Evolutionary conservation across 2,797 vertebrate species (phyloP).

Genomic region (Nannoperca obscura): DNA sequence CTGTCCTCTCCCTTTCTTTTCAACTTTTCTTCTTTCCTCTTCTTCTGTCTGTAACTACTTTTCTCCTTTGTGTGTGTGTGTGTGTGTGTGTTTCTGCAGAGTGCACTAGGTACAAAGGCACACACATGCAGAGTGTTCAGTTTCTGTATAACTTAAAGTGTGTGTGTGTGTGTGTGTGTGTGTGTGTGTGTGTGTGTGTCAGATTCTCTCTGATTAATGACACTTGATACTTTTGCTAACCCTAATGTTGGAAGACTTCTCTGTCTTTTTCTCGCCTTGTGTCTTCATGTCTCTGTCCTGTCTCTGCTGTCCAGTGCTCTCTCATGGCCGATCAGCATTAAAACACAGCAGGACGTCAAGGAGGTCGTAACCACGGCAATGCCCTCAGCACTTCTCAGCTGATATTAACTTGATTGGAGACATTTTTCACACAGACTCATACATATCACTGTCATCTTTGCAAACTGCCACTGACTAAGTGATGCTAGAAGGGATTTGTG

Average conservation of each 20-base stretch:
- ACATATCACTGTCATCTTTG: slow-evolving; percentile 18
- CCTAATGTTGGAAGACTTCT: slow-evolving; percentile 8
- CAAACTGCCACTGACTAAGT: slow-evolving; percentile 25
- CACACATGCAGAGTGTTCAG: background rate
- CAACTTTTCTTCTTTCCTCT: background rate
- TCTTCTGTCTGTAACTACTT: background rate
- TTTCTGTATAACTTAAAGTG: background rate
- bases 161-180: background rate
- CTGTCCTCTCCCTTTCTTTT: background rate
- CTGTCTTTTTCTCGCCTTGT: background rate
- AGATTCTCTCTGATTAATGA: too few relatives aligned
- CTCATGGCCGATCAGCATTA: slow-evolving; percentile 17
- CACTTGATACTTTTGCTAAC: slow-evolving; percentile 4
- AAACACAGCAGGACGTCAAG: slow-evolving; percentile 24
- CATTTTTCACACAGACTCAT: slow-evolving; percentile 38
- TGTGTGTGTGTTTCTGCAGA: background rate
- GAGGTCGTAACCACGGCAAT: slow-evolving; percentile 16
- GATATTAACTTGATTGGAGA: slow-evolving; percentile 39
- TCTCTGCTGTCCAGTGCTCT: background rate
- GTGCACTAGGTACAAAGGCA: background rate
- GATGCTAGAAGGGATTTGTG: background rate
- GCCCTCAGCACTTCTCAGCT: slow-evolving; percentile 33
- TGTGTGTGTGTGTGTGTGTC: background rate
- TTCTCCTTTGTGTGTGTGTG: background rate
- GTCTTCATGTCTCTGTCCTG: background rate